Evolutionary conservation across 2,888 invertebrate species (phyloP).

Genomic region (Agrotis ipsilon): DNA sequence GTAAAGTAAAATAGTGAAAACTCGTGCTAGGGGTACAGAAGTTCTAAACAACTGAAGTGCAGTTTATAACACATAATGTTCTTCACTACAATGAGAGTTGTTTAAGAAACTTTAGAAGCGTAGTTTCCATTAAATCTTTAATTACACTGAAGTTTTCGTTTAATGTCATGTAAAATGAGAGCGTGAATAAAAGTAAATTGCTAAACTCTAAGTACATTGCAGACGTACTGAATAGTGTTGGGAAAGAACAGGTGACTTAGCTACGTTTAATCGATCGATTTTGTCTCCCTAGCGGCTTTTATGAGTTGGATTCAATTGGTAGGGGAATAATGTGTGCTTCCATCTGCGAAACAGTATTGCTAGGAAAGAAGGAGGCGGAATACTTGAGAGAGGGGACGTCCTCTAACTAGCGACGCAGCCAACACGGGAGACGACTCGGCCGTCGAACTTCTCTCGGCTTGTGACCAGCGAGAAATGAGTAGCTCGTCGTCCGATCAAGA

Average conservation of each 20-base stretch:
- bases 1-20: too few species aligned
- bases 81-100: background rate
- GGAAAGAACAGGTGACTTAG: slow-evolving; percentile 42
- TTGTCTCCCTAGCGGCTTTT: slow-evolving; percentile 8
- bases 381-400: too few species aligned
- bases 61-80: background rate
- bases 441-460: too few species aligned
- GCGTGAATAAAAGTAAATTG: slow-evolving; percentile 83
- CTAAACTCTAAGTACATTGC: slow-evolving; percentile 80
- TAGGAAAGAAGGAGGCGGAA: too few species aligned
- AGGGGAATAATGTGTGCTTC: too few species aligned
- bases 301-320: slow-evolving; percentile 1
- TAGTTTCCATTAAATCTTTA: slow-evolving; percentile 33
- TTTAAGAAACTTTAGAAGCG: background rate
- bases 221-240: slow-evolving; percentile 64
- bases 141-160: slow-evolving; percentile 26
- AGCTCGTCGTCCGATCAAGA: too few species aligned
- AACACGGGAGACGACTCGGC: too few species aligned
- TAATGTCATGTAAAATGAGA: slow-evolving; percentile 80
- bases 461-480: too few species aligned
- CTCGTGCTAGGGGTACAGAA: too few species aligned
- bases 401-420: too few species aligned
- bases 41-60: background rate
- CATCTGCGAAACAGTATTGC: too few species aligned
- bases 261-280: slow-evolving; percentile 18